Percentiles rank a stretch among this genome's conserved stretches.
phyloP scores from a whole-genome alignment of 2,113 vertebrate genomes.

The Natator depressus region DNA sequence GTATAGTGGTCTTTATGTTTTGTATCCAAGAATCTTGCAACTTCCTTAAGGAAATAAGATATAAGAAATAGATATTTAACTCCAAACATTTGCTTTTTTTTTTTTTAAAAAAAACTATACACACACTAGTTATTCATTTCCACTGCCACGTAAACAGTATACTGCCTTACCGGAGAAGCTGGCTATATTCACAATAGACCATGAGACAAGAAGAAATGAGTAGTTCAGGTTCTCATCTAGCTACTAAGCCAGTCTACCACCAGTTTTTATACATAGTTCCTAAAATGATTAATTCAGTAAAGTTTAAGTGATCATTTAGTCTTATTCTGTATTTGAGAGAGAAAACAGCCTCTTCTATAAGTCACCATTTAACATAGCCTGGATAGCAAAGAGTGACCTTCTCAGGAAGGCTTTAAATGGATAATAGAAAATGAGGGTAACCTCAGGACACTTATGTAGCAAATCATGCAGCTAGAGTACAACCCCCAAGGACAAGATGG shows the following conservation, averaged over 20 bases:
- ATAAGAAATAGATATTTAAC: not conserved
- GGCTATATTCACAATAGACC: not conserved
- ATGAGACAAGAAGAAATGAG: not conserved
- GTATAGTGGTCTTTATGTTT: conserved; percentile 92
- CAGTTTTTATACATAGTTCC: not conserved
- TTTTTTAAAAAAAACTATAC: too few relatives aligned
- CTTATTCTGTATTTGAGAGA: not conserved
- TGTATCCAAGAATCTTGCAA: conserved; percentile 90
- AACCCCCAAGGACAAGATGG: not conserved
- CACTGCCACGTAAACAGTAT: not conserved
- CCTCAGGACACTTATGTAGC: not conserved
- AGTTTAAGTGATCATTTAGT: not conserved
- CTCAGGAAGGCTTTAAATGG: not conserved
- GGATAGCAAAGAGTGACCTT: not conserved
- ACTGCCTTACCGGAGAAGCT: not conserved
- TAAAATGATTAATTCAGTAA: not conserved
- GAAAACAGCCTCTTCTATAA: not conserved
- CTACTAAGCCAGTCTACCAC: not conserved
- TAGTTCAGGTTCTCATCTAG: not conserved
- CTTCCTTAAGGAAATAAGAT: conserved; percentile 83
- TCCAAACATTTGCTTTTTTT: not conserved
- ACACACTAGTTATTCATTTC: not conserved
- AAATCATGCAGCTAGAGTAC: not conserved
- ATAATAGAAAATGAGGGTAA: not conserved
- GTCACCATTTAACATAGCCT: not conserved